A percentile compares a stretch with the other conserved stretches of the same genome.
These are phyloP conservation scores for Brienomyrus brachyistius DNA, from an alignment of 2,113 vertebrate species.

Conservation along the genomic window DNA sequence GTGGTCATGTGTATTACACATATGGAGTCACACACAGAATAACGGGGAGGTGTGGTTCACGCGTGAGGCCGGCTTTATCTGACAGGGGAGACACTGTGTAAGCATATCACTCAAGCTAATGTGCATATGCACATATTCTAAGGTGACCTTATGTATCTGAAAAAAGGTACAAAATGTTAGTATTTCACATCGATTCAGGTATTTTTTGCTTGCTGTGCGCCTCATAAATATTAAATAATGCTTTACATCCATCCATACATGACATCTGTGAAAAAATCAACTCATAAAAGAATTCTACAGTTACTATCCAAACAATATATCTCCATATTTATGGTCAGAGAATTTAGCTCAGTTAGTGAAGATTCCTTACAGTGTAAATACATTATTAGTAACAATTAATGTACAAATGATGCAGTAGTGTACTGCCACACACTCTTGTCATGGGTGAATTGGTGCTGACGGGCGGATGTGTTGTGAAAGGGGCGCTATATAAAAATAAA, in stretches of 20 bases:
- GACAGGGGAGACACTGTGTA: not conserved
- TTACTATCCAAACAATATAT: not conserved
- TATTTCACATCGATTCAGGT: not conserved
- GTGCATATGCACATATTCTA: not conserved
- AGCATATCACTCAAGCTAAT: not conserved
- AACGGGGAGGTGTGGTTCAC: not conserved
- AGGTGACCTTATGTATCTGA: not conserved
- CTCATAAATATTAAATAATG: not conserved
- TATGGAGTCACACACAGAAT: not conserved
- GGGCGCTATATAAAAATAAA: not conserved
- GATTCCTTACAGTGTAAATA: not conserved
- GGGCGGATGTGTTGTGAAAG: not conserved
- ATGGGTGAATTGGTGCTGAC: not conserved
- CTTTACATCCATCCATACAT: not conserved
- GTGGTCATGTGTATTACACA: not conserved
- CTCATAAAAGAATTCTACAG: not conserved
- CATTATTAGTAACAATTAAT: not conserved
- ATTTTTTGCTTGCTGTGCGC: no score
- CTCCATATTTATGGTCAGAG: not conserved
- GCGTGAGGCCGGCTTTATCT: not conserved
- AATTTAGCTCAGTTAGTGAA: not conserved
- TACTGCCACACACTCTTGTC: not conserved
- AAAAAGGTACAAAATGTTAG: not conserved
- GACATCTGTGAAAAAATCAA: not conserved
- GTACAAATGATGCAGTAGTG: not conserved